Evolutionary conservation across 2,797 vertebrate species (phyloP), one percentile per base, ranked within the genome.

Genomic region (Catharus ustulatus): DNA sequence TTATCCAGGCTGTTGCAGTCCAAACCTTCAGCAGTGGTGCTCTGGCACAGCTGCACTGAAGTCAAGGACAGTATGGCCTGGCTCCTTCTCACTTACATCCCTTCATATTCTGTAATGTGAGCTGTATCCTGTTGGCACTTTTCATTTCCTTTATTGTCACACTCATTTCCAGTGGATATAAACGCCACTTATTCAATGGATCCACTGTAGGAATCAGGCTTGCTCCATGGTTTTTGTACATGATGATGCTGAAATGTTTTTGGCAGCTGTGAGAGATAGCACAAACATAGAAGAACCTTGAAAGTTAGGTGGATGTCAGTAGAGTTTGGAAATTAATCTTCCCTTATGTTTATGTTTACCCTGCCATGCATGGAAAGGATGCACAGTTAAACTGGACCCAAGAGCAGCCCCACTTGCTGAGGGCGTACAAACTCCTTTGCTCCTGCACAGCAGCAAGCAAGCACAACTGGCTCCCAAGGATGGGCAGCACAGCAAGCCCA

Each of bases 1-100:
- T 94, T 94, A 91, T 86, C 59, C 67, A 55, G 74, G 26, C 36
- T 90, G 40, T 69, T 63, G 72, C 63, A 66, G 67, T n/a, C 51
- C 51, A 79, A 36, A 79, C 29, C 71, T 87, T 68, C 76, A 77
- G 75, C n/a, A 67, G 57, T 23, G 49, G 13, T 94, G 58, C 40
- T 66, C 51, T 84, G 67, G 19, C 43, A 29, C 4, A 67, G 32
- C 64, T 62, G 49, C 23, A 1, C 52, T 38, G 26, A 79, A 86
- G 38, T 49, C 75, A 83, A 76, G 45, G 78, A 22, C 76, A 76
- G 27, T 36, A 48, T 3, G 21, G 42, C n/a, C 52, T 85, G 52
- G 24, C 61, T 89, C 27, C 57, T 74, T 67, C 68, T 67, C 54
- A 29, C 34, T 77, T 52, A 6, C 13, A 51, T 64, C 46, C 26